phyloP scores from a whole-genome alignment of 1,140 invertebrate species.

The Drosophila burlai region DNA sequence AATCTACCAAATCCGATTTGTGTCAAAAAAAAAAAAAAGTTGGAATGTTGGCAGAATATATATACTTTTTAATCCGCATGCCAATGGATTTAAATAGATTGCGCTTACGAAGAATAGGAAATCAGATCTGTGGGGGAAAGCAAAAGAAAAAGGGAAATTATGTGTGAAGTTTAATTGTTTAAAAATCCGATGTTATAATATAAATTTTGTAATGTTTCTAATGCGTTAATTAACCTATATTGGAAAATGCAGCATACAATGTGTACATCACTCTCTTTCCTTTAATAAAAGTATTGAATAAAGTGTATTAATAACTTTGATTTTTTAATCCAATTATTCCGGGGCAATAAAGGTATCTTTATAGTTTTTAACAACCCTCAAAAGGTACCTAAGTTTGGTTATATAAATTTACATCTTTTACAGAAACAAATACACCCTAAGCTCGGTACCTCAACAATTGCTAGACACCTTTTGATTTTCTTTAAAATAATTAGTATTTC shows the following conservation, averaged over 20 bases:
- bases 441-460: not conserved
- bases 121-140: not conserved
- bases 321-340: too few relatives aligned
- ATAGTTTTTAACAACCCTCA: not conserved
- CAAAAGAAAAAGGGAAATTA: too few relatives aligned
- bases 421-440: not conserved
- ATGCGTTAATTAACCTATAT: not conserved
- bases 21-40: slow-evolving; percentile 23
- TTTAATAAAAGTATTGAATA: not conserved
- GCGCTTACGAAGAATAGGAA: not conserved
- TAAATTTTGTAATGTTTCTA: not conserved
- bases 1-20: slow-evolving; percentile 48
- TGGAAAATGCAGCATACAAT: not conserved
- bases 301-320: not conserved
- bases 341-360: rapidly evolving
- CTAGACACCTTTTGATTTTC: not conserved
- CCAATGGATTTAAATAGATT: slow-evolving; percentile 15
- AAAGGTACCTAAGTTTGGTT: too few relatives aligned
- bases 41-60: slow-evolving; percentile 2
- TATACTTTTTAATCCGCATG: not conserved
- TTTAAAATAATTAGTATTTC: not conserved
- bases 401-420: too few relatives aligned
- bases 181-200: not conserved
- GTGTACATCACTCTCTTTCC: not conserved
- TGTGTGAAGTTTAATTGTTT: not conserved